Evolutionary conservation across 2,113 vertebrate genomes (phyloP), one percentile per base, ranked within the genome.

Genomic region (Chloropsis hardwickii): DNA sequence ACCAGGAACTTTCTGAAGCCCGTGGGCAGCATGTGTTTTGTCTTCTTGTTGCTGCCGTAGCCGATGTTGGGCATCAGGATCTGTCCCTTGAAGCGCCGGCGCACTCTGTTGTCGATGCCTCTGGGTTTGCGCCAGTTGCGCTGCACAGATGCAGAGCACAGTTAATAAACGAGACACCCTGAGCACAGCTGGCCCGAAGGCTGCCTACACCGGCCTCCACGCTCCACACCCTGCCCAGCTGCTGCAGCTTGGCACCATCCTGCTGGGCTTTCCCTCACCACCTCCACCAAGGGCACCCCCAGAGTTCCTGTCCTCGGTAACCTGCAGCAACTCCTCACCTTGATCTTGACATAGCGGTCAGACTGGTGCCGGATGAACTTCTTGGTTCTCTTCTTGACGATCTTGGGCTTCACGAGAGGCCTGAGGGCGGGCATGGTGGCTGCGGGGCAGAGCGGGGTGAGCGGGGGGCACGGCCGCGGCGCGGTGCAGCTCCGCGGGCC

Each of bases 31-130:
- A 99, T 99, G 97, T 99, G 99, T 97, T 99, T 99, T 3, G 99
- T 99, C 97, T 99, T 99, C 98, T 99, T 99, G 94, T 98, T 99
- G 97, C 99, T 99, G 93, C 99, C 99, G 2, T 99, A 99, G 97
- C 99, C 99, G 0, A 99, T 99, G 97, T 99, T 99, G 92, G 99
- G 99, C 99, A 99, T 99, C 97, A 99, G 88, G 97, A 99, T 99
- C 98, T 99, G 99, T 6, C 99, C 99, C 98, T 99, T 99, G 97
- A 99, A 99, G 73, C 99, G 98, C 94, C 99, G 98, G 89, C 99
- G 99, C 14, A 99, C 99, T 94, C 99, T 98, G 98, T 99, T 99
- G 95, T 99, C 99, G 21, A 99, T 99, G 81, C 99, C 99, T 90
- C 99, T 99, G 31, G 99, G 99, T 60, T 99, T 99, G 48, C 99